phyloP scores from a whole-genome alignment of 2,888 invertebrate species.

The Coleophora deauratella region DNA sequence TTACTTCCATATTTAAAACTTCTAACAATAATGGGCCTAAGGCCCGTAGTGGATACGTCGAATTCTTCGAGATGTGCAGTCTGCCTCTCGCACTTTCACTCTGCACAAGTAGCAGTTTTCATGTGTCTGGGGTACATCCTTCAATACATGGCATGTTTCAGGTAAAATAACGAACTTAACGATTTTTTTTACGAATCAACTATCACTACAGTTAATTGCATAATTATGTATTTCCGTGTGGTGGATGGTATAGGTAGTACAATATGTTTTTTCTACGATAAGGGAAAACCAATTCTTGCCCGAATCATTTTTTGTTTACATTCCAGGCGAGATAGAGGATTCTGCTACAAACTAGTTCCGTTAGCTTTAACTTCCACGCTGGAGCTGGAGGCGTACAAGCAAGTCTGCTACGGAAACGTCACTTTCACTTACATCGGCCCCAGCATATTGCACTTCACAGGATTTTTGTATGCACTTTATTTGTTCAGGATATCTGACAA shows the following conservation, averaged over 20 bases:
- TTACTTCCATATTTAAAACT: constrained; percentile 83
- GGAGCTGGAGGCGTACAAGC: constrained; percentile 67
- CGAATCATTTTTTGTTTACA: no score
- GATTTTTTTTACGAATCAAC: no score
- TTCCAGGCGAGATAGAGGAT: constrained; percentile 79
- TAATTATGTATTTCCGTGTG: no score
- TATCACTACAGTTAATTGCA: no score
- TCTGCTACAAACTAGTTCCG: constrained; percentile 75
- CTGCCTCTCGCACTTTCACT: constrained; percentile 79
- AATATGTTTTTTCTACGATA: no score
- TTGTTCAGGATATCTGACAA: constrained; percentile 85
- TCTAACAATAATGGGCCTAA: constrained; percentile 82
- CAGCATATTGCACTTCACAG: constrained; percentile 79
- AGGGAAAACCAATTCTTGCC: no score
- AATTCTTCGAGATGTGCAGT: constrained; percentile 75
- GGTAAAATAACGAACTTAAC: constrained; percentile 50
- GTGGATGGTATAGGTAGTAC: no score
- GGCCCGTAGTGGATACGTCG: constrained; percentile 78
- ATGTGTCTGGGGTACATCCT: constrained; percentile 82
- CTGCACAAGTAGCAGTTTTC: constrained; percentile 77
- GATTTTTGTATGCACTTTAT: constrained; percentile 82
- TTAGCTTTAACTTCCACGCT: constrained; percentile 51
- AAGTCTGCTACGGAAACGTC: constrained; percentile 81
- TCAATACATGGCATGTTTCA: constrained; percentile 86
- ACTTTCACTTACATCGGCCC: constrained; percentile 84